Conservation (phyloP, 2,888 invertebrate species). For the Spodoptera picta region DNA sequence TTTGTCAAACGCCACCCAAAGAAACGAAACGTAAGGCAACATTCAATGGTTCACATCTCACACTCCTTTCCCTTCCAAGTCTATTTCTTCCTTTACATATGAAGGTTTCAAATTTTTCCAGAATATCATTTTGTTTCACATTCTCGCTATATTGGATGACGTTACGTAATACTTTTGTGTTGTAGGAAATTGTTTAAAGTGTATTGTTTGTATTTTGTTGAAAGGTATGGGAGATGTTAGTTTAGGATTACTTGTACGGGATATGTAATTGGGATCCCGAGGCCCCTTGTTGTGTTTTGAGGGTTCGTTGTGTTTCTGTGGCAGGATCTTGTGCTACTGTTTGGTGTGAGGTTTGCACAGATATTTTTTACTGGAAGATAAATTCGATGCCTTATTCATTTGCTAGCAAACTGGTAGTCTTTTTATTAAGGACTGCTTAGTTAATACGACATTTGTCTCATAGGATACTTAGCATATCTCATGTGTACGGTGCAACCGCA, state of each 20-base stretch:
- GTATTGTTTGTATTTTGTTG: constrained; percentile 35
- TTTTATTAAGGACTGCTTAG: no score
- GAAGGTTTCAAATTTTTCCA: constrained; percentile 58
- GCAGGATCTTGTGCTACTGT: no score
- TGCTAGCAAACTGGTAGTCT: no score
- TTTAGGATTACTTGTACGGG: not conserved
- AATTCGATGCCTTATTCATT: no score
- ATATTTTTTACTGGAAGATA: no score
- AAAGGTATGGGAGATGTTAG: constrained; percentile 5
- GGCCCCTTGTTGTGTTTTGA: no score
- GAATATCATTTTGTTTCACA: constrained; percentile 56
- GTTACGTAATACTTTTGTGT: constrained; percentile 54
- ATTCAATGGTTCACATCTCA: constrained; percentile 58
- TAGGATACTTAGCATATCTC: no score
- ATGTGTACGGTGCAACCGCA: no score
- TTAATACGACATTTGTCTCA: no score
- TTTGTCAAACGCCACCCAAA: constrained; percentile 84
- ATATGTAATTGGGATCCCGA: no score
- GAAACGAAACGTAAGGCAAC: constrained; percentile 69
- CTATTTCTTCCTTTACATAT: constrained; percentile 50
- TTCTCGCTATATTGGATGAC: constrained; percentile 54
- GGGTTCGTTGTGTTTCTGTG: no score
- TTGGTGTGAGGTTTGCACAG: no score
- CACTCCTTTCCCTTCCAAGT: constrained; percentile 59
- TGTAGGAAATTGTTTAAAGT: constrained; percentile 55